These are phyloP conservation scores for Rhabdomys dilectus DNA, from an alignment of 2,113 vertebrate genomes.

Conservation along the genomic window DNA sequence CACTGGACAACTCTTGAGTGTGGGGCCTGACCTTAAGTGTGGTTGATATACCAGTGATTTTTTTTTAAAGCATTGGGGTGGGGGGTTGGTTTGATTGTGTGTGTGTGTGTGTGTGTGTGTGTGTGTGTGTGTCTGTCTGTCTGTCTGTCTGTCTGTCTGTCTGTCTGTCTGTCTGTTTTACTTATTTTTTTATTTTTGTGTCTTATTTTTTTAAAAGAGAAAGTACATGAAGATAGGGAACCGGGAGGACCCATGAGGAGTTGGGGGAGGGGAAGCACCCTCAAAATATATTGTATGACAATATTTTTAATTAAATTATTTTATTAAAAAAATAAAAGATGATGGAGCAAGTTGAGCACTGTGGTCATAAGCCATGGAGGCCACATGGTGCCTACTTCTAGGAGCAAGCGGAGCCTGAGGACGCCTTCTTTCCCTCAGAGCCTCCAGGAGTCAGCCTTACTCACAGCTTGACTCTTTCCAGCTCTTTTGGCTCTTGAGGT, in stretches of 20 bases:
- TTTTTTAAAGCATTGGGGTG: neutral
- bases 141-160: neutral
- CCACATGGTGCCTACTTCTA: neutral
- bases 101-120: neutral
- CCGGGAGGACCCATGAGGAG: neutral
- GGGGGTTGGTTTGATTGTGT: neutral
- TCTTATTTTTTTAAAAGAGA: neutral
- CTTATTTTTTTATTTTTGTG: neutral
- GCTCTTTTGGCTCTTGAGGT: neutral
- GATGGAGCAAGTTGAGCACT: no score
- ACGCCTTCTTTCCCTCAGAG: neutral
- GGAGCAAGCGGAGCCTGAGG: neutral
- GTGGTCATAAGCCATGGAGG: neutral
- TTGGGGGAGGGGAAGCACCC: neutral
- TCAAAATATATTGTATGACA: neutral
- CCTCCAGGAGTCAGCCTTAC: neutral
- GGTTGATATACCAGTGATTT: neutral
- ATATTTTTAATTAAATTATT: neutral
- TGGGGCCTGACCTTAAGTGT: neutral
- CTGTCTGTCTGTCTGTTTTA: neutral
- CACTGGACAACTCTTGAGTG: neutral
- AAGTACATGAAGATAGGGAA: neutral
- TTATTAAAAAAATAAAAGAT: neutral
- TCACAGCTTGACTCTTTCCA: neutral
- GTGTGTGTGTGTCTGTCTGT: neutral